Conservation (phyloP, 1,140 invertebrate species). For the Rhagoletis pomonella region DNA sequence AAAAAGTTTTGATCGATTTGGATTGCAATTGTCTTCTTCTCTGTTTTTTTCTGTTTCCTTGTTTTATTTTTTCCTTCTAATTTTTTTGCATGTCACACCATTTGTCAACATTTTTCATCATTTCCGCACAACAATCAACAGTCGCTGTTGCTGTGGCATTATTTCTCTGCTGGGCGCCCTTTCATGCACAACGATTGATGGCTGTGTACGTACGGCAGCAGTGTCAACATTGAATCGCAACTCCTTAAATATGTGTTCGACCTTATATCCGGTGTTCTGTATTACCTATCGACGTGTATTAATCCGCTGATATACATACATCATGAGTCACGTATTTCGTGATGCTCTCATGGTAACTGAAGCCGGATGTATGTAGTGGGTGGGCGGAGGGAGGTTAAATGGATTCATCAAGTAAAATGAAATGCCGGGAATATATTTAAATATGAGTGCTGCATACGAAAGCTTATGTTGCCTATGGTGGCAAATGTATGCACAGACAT, state of each 20-base stretch:
- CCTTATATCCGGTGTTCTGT: conserved; percentile 82
- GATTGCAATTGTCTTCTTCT: background rate
- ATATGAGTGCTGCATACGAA: too few relatives aligned
- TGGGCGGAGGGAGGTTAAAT: background rate
- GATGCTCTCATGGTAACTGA: conserved; percentile 86
- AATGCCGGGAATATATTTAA: too few relatives aligned
- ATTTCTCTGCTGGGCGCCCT: conserved; percentile 96
- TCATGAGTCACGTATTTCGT: conserved; percentile 91
- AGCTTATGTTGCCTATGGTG: background rate
- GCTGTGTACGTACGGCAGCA: conserved; percentile 79
- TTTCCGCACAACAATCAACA: conserved; percentile 74
- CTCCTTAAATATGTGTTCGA: conserved; percentile 70
- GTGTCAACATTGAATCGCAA: conserved; percentile 46
- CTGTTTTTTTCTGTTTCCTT: conserved; percentile 8
- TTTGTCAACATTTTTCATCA: background rate
- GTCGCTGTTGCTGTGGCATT: conserved; percentile 96
- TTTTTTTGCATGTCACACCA: background rate
- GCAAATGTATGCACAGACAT: background rate
- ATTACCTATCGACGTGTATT: conserved; percentile 84
- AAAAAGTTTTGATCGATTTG: too few relatives aligned
- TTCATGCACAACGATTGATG: conserved; percentile 90
- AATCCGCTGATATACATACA: conserved; percentile 90
- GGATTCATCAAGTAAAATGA: too few relatives aligned
- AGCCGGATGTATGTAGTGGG: background rate
- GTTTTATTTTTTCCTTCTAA: conserved; percentile 52